Percentiles rank a stretch among this genome's conserved stretches.
phyloP scores from a whole-genome alignment of 2,888 invertebrate species.

The Volucella zonaria region DNA sequence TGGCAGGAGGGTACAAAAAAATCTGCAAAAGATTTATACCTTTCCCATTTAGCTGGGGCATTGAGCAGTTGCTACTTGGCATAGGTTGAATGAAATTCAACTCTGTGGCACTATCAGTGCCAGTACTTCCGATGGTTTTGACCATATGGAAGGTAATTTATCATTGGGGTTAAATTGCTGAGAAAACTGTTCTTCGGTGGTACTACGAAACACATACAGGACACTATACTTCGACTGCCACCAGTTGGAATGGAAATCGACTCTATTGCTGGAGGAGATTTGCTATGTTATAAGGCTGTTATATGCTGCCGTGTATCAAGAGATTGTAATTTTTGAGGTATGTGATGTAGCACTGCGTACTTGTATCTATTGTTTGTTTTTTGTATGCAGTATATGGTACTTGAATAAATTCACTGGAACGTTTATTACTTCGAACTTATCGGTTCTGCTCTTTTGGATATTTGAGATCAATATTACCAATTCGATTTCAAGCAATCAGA shows the following conservation, averaged over 20 bases:
- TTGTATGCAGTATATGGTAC: not conserved
- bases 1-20: slow-evolving; percentile 13
- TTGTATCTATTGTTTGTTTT: slow-evolving; percentile 35
- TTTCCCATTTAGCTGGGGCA: slow-evolving; percentile 60
- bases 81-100: slow-evolving; percentile 69
- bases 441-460: too few species aligned
- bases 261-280: slow-evolving; percentile 30
- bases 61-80: slow-evolving; percentile 55
- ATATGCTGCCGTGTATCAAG: slow-evolving; percentile 36
- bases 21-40: slow-evolving; percentile 68
- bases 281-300: slow-evolving; percentile 29
- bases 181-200: slow-evolving; percentile 57
- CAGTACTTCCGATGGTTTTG: slow-evolving; percentile 64
- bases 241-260: slow-evolving; percentile 5
- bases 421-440: too few species aligned
- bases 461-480: too few species aligned
- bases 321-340: slow-evolving; percentile 43
- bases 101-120: slow-evolving; percentile 69
- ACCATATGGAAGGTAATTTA: slow-evolving; percentile 70
- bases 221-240: not conserved
- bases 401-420: too few species aligned
- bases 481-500: too few species aligned
- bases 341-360: slow-evolving; percentile 31
- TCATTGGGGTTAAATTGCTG: slow-evolving; percentile 70
- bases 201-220: not conserved